Conservation (phyloP, 2,888 invertebrate species). For the Trissolcus brochymenae region DNA sequence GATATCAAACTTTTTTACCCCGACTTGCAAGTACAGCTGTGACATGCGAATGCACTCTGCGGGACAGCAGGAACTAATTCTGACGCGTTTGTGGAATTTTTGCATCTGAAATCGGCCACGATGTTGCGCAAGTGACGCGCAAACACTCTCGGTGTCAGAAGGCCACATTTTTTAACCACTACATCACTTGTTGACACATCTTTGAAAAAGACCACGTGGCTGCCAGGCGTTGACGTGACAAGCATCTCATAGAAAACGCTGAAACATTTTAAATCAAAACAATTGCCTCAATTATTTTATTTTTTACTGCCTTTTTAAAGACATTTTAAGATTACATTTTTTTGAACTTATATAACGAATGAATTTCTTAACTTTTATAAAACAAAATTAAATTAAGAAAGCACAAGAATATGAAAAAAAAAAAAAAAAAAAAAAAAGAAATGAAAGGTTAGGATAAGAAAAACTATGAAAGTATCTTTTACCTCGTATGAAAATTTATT, state of each 20-base stretch:
- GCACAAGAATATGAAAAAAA: no score
- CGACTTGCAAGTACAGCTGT: no score
- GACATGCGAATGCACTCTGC: no score
- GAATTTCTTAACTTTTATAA: no score
- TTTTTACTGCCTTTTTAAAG: no score
- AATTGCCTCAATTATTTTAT: no score
- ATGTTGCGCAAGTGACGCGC: slow-evolving; percentile 31
- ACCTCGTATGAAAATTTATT: slow-evolving; percentile 52
- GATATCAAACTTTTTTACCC: no score
- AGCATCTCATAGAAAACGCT: no score
- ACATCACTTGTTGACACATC: slow-evolving; percentile 65
- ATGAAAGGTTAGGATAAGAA: slow-evolving; percentile 57
- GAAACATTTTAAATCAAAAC: no score
- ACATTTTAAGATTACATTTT: no score
- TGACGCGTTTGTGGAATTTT: slow-evolving; percentile 30
- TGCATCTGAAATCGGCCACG: slow-evolving; percentile 34
- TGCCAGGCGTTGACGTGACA: slow-evolving; percentile 1
- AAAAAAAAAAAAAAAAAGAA: no score
- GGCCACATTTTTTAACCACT: slow-evolving; percentile 65
- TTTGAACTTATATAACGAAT: slow-evolving; percentile 34
- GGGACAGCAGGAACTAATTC: slow-evolving; percentile 10
- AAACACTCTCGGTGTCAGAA: slow-evolving; percentile 57
- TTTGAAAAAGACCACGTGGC: slow-evolving; percentile 46
- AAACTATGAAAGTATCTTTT: slow-evolving; percentile 45
- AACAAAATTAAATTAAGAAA: no score